Conservation (phyloP, 2,113 vertebrate species). For the Sylvia atricapilla region DNA sequence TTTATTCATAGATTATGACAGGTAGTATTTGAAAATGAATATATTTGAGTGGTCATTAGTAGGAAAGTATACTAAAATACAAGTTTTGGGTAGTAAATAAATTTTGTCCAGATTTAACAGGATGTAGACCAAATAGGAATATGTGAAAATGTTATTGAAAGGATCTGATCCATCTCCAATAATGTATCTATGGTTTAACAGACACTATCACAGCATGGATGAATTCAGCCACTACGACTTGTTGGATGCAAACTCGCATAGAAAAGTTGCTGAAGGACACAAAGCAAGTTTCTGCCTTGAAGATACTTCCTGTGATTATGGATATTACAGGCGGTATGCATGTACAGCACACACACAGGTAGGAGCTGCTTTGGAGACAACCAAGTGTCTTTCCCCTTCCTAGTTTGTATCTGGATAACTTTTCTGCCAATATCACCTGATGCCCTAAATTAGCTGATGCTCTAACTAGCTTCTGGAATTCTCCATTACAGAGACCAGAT, state of each 20-base stretch:
- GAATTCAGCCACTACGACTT: slow-evolving; percentile 96
- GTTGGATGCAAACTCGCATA: slow-evolving; percentile 79
- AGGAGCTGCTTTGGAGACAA: background rate
- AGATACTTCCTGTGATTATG: slow-evolving; percentile 95
- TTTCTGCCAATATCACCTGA: background rate
- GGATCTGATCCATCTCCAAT: background rate
- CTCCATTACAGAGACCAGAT: background rate
- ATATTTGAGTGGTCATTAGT: background rate
- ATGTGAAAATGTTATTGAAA: background rate
- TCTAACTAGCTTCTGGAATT: background rate
- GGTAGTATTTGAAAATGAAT: background rate
- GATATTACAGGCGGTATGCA: slow-evolving; percentile 90
- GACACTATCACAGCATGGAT: slow-evolving; percentile 98
- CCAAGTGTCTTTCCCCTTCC: background rate
- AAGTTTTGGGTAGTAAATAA: background rate
- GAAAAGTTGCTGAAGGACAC: slow-evolving; percentile 92
- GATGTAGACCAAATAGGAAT: background rate
- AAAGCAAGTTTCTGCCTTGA: slow-evolving; percentile 98
- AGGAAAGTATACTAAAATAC: background rate
- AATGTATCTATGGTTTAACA: slow-evolving; percentile 50
- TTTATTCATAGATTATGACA: background rate
- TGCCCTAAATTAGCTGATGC: background rate
- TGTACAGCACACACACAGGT: slow-evolving; percentile 97
- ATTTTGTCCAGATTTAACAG: background rate
- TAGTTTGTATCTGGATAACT: background rate